Evolutionary conservation across 2,888 invertebrate genomes (phyloP), one percentile per base, ranked within the genome.

Genomic region (Nemotelus nigrinus): DNA sequence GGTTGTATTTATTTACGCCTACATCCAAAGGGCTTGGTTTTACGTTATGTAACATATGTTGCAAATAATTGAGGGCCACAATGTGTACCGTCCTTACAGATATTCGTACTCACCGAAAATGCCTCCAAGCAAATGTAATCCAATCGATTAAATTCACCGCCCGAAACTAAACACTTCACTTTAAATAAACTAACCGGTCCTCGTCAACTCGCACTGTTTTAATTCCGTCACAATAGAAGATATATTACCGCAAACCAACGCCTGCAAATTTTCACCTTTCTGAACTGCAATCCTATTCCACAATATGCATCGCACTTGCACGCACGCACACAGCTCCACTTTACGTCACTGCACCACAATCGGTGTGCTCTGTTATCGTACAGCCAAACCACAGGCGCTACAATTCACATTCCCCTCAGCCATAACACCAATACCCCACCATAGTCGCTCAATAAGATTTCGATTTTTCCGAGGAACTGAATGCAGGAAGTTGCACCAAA

Each of bases 371-470:
- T 43, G 60, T 60, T 60, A 43, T 43, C 39, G 25, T 43, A 43
- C 60, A 39, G 25, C 25, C 25, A 25, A 25, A 25, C 25, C 25
- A 60, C 60, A 5, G 41, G 3, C 60, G 39, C 60, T 60, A 39
- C 65, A 44, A 70, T 43, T 48, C 74, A 74, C 74, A 60, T 74
- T 72, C 74, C 63, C 74, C 74, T 63, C 41, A 6, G 48, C 47
- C 10, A 25, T 25, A 41, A 47, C 74, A 74, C 74, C n/a, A 41
- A 39, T 63, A 50, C 74, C 47, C 74, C 63, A 39, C 39, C 58
- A 10, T 6, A 39, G 2, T 50, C 74, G 74, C 50, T 74, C 74
- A 50, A 74, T 74, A 70, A 70, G 55, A 74, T 63, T 74, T 74
- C 74, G 74, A 74, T 74, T 74, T 74, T 74, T 74, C 50, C 74